Evolutionary conservation across 2,113 vertebrate species (phyloP).

Genomic region (Synodontis membranacea): DNA sequence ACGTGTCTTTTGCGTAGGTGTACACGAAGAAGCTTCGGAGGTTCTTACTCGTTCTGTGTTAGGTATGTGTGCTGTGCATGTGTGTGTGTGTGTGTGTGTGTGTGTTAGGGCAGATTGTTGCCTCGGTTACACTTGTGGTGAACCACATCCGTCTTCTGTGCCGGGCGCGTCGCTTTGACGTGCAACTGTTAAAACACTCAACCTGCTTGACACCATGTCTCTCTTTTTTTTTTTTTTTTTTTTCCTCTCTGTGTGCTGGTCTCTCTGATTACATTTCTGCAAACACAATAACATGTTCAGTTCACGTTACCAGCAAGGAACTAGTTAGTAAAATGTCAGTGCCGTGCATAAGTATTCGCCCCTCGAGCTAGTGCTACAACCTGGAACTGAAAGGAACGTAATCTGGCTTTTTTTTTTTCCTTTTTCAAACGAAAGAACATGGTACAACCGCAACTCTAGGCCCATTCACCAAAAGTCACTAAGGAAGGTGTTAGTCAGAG

Average conservation of each 20-base stretch:
- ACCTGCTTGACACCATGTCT: background rate
- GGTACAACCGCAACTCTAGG: background rate
- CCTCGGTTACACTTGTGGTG: conserved; percentile 47
- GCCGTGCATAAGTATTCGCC: background rate
- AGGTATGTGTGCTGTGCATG: conserved; percentile 16
- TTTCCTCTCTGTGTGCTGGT: conserved; percentile 24
- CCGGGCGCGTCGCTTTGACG: conserved; percentile 4
- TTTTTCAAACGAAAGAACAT: background rate
- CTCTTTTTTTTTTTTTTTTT: background rate
- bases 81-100: conserved; percentile 2
- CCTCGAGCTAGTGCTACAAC: background rate
- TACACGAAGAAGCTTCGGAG: background rate
- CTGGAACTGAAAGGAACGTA: background rate
- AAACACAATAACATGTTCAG: background rate
- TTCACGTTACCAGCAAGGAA: background rate
- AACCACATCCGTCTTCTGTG: conserved; percentile 42
- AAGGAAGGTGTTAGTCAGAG: background rate
- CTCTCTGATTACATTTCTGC: conserved; percentile 4
- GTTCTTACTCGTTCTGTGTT: background rate
- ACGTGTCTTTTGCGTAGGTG: conserved; percentile 31
- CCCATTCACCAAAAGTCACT: background rate
- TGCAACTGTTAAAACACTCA: conserved; percentile 30
- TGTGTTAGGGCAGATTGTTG: conserved; percentile 29
- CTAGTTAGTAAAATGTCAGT: background rate
- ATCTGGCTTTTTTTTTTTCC: fast-evolving